Conservation (phyloP, 2,113 vertebrate genomes). For the Phylloscopus trochiloides region DNA sequence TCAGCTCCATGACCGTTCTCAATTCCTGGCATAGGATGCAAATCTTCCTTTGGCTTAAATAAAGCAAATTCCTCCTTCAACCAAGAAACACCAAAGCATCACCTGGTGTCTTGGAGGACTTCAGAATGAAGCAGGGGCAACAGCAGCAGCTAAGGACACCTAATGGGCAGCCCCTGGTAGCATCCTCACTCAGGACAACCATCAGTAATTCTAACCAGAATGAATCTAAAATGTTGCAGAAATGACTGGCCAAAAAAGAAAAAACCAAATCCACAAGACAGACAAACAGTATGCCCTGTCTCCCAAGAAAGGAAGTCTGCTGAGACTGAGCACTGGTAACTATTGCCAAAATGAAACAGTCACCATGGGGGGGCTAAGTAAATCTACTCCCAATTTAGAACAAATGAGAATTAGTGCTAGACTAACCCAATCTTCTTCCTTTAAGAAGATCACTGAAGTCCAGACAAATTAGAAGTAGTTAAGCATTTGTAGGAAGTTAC, state of each 20-base stretch:
- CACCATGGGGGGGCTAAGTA: neutral
- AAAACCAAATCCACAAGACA: fast-evolving
- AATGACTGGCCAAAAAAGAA: neutral
- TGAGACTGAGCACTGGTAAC: neutral
- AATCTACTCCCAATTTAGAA: slow-evolving; percentile 44
- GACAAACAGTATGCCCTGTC: neutral
- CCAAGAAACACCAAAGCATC: neutral
- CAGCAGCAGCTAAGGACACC: neutral
- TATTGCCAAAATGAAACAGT: neutral
- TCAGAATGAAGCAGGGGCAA: neutral
- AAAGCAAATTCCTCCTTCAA: neutral
- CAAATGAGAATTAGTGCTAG: slow-evolving; percentile 49
- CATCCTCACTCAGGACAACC: neutral
- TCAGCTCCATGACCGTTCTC: neutral
- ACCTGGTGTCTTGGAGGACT: neutral
- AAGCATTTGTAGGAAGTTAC: slow-evolving; percentile 37
- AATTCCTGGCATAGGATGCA: neutral
- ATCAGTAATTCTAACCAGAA: neutral
- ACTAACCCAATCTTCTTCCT: slow-evolving; percentile 54
- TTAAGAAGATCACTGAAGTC: slow-evolving; percentile 57
- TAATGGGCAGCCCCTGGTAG: neutral
- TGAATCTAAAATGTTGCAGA: neutral
- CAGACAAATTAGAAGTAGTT: slow-evolving; percentile 38
- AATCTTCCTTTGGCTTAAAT: neutral
- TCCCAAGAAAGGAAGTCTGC: neutral